A percentile compares a stretch with the other conserved stretches of the same genome.
These are phyloP conservation scores for Microplitis mediator DNA, from an alignment of 1,140 invertebrate genomes.

Conservation along the genomic window DNA sequence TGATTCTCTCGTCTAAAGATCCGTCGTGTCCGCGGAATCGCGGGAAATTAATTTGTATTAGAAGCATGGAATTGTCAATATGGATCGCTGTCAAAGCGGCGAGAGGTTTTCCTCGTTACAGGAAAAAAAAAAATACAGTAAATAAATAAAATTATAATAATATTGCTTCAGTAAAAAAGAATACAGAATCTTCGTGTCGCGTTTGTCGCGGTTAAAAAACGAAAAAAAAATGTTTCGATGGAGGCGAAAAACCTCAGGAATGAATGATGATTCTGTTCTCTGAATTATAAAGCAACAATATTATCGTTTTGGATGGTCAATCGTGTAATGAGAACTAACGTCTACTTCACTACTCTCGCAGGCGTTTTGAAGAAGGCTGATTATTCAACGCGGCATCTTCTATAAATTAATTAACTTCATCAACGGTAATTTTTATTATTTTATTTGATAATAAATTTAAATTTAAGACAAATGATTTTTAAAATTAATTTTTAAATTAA, in stretches of 20 bases:
- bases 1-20: no score
- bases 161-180: not conserved
- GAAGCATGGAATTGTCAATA: not conserved
- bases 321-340: slow-evolving; percentile 56
- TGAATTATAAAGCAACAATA: slow-evolving; percentile 34
- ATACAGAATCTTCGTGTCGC: not conserved
- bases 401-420: not conserved
- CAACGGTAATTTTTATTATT: not conserved
- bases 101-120: not conserved
- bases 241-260: slow-evolving; percentile 1
- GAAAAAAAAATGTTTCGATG: not conserved
- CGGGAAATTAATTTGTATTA: not conserved
- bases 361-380: slow-evolving; percentile 43
- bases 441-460: not conserved
- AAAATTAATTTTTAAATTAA: not conserved
- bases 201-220: not conserved
- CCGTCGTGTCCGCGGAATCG: no score
- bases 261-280: not conserved
- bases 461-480: no score
- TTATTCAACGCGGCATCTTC: slow-evolving; percentile 33
- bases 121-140: not conserved
- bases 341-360: slow-evolving; percentile 54
- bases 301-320: slow-evolving; percentile 45
- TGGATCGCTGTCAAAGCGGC: no score
- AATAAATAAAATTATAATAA: not conserved